Conservation (phyloP, 2,113 vertebrate species). For the Gasterosteus nipponicus region DNA sequence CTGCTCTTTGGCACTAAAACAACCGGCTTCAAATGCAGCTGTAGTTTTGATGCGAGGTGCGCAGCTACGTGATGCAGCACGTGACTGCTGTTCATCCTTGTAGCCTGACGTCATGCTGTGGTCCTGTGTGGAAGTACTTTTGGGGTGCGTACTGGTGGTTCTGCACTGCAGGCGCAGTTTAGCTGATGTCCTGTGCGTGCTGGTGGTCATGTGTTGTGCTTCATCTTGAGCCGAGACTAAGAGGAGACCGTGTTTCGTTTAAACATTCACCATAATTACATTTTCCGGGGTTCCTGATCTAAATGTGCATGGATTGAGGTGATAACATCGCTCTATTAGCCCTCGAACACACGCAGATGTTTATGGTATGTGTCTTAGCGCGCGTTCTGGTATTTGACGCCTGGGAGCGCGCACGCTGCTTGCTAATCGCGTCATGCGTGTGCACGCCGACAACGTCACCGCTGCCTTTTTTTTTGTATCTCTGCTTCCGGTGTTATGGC, state of each 20-base stretch:
- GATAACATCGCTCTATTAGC: not conserved
- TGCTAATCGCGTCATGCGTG: slow-evolving; percentile 8
- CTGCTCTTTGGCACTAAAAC: not conserved
- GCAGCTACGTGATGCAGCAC: not conserved
- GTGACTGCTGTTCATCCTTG: slow-evolving; percentile 6
- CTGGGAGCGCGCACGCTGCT: slow-evolving; percentile 52
- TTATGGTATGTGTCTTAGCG: not conserved
- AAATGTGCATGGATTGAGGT: not conserved
- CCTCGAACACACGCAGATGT: not conserved
- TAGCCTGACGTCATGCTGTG: not conserved
- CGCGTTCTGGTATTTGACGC: slow-evolving; percentile 3
- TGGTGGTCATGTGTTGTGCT: not conserved
- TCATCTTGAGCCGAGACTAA: not conserved
- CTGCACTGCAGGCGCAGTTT: not conserved
- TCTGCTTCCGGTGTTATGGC: slow-evolving; percentile 80
- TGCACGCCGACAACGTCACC: slow-evolving; percentile 20
- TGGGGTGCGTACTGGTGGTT: not conserved
- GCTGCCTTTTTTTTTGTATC: too few relatives aligned
- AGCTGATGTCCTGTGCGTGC: not conserved
- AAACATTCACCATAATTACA: not conserved
- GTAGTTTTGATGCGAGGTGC: not conserved
- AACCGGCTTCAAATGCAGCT: not conserved
- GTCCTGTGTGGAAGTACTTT: not conserved
- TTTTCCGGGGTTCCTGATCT: not conserved
- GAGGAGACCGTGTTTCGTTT: not conserved